Evolutionary conservation across 2,888 invertebrate genomes (phyloP), one percentile per base, ranked within the genome.

Genomic region (Mythimna albipuncta): DNA sequence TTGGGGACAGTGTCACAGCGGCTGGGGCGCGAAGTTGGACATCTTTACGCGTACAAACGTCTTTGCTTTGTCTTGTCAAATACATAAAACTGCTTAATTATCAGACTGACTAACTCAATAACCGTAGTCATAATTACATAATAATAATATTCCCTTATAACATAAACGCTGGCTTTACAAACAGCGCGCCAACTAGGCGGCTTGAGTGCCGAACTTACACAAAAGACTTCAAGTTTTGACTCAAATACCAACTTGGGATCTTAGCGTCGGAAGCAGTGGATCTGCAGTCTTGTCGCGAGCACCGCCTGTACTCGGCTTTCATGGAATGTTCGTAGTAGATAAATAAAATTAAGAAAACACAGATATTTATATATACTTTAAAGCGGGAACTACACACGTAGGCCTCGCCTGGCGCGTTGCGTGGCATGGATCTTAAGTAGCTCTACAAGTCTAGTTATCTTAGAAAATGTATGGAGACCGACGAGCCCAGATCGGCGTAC

Each of bases 171-270:
- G 61, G 38, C 66, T 52, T 69, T 72, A 72, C 81, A 84, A 86
- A 85, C 81, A 84, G 70, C 82, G 76, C 62, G 77, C 80, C 83
- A 85, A 87, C 87, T 85, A 86, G 85, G 77, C 77, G 77, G 69
- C 75, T 75, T 83, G 72, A 85, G 84, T 85, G 85, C 78, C 76
- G 82, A 91, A 91, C 83, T 91, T 87, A 89, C 84, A 92, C 91
- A 91, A 91, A 91, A 91, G 90, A 85, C 88, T 82, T 78, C 83
- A 89, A 91, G 89, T 89, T 91, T 85, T 77, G 85, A 82, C 84
- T 86, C 77, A 77, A 87, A 86, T 85, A 85, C 81, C 64, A 87
- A 91, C 87, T 91, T 90, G 83, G 73, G 75, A 87, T 90, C 87
- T 91, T 82, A 77, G 82, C 85, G 89, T 89, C 87, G 86, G 86